Conservation (phyloP, 2,888 invertebrate species). For the Anagyrus pseudococci region DNA sequence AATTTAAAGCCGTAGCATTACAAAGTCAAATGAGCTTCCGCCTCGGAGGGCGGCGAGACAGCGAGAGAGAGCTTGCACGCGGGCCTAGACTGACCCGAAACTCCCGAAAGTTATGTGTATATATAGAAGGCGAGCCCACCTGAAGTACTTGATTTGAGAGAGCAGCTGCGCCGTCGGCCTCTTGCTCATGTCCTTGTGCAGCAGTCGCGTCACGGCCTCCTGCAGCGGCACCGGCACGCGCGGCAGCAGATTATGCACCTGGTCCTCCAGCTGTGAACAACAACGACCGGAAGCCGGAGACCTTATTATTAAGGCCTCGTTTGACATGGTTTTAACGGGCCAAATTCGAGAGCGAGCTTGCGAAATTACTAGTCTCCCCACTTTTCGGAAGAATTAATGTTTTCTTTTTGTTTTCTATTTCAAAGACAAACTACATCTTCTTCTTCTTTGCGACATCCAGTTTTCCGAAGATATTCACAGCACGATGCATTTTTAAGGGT, state of each 20-base stretch:
- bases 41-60: not conserved
- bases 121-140: constrained; percentile 64
- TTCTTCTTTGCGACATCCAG: too few species aligned
- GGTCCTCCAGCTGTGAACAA: constrained; percentile 81
- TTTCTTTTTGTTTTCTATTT: too few species aligned
- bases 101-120: too few species aligned
- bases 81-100: too few species aligned
- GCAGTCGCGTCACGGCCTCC: constrained; percentile 84
- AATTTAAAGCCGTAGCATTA: constrained; percentile 8
- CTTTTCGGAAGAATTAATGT: too few species aligned
- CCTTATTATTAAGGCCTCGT: too few species aligned
- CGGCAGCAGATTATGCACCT: constrained; percentile 72
- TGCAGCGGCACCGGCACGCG: constrained; percentile 84
- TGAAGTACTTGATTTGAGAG: constrained; percentile 88
- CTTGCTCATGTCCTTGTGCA: constrained; percentile 82
- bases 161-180: constrained; percentile 91
- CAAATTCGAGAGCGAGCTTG: too few species aligned
- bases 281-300: not conserved
- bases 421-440: too few species aligned
- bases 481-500: constrained; percentile 4
- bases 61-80: not conserved
- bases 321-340: too few species aligned
- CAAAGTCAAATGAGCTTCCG: constrained; percentile 12
- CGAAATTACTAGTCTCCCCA: too few species aligned
- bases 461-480: not conserved